Evolutionary conservation across 2,113 vertebrate genomes (phyloP).

Genomic region (Pachypanchax playfairii): DNA sequence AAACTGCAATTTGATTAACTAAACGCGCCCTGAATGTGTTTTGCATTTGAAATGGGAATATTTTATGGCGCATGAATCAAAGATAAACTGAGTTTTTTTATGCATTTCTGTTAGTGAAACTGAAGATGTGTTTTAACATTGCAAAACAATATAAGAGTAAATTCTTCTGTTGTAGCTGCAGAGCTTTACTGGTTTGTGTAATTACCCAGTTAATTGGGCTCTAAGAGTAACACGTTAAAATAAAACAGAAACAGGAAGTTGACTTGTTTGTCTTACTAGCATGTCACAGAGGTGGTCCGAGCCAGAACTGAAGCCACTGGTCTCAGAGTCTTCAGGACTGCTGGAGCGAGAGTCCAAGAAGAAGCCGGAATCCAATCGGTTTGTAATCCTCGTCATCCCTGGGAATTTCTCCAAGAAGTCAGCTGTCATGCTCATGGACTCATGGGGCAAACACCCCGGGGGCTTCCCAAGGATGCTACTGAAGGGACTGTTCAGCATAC

Average conservation of each 20-base stretch:
- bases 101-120: too few species aligned
- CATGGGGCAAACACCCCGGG: conserved; percentile 80
- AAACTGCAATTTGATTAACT: neutral
- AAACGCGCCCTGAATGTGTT: neutral
- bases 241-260: neutral
- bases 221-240: neutral
- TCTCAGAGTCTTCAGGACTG: conserved; percentile 97
- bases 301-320: conserved; percentile 97
- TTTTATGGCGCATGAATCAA: too few species aligned
- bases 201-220: neutral
- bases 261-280: conserved; percentile 42
- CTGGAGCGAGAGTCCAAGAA: conserved; percentile 94
- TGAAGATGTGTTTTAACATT: too few species aligned
- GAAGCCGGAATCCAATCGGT: conserved; percentile 88
- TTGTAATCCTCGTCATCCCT: conserved; percentile 81
- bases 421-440: conserved; percentile 86
- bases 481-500: conserved; percentile 88
- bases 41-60: neutral
- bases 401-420: conserved; percentile 92
- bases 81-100: too few species aligned
- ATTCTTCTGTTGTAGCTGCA: too few species aligned
- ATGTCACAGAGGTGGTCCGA: conserved; percentile 94
- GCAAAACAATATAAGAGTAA: too few species aligned
- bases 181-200: neutral
- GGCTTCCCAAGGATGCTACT: conserved; percentile 86